Base-by-base conservation (phyloP, 2,888 invertebrate genomes). In the Noctua janthina region DNA sequence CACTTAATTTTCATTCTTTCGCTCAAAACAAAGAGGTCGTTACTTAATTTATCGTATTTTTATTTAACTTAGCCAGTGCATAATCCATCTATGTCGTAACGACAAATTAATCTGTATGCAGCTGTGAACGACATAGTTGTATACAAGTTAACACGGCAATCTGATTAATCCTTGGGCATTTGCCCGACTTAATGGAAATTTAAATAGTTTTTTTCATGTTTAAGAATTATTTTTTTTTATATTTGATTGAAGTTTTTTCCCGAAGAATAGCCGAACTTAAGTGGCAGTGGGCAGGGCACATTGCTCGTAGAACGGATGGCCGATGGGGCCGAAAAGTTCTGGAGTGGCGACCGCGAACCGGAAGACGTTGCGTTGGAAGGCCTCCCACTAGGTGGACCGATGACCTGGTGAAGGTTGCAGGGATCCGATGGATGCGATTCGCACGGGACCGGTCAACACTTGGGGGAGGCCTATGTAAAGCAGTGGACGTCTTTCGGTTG, bases 91-190 rank as follows among this genome's bases (percentile, higher is more conserved):
- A 89, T 67, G 82, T 80, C 84, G 59, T 74, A 80, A 87, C 88
- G 92, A 92, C 92, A 91, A 88, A 83, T 89, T 92, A 92, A 92
- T 92, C 91, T 89, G 82, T 86, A 83, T 89, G 87, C 89, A 88
- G 81, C 79, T 87, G 77, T 51, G 74, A 81, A 82, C 84, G 83
- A 83, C 88, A 78, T 86, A 79, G 74, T 84, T 86, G 84, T 83
- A 89, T 83, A 84, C 62, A 87, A 88, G 84, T 89, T 88, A 87
- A 85, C 74, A 79, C 71, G 88, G 90, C 88, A 87, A 80, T 88
- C 83, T 86, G 89, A 89, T 87, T 81, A 85, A 88, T 88, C 85
- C 87, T 88, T 85, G 77, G 73, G 79, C 69, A 15, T 74, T 71
- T n/a, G 69, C 74, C 29, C 51, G 23, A 76, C 56, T 72, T 86